Percentiles rank a stretch among this genome's conserved stretches.
phyloP scores from a whole-genome alignment of 2,113 vertebrate species.

The Baryphthengus martii region DNA sequence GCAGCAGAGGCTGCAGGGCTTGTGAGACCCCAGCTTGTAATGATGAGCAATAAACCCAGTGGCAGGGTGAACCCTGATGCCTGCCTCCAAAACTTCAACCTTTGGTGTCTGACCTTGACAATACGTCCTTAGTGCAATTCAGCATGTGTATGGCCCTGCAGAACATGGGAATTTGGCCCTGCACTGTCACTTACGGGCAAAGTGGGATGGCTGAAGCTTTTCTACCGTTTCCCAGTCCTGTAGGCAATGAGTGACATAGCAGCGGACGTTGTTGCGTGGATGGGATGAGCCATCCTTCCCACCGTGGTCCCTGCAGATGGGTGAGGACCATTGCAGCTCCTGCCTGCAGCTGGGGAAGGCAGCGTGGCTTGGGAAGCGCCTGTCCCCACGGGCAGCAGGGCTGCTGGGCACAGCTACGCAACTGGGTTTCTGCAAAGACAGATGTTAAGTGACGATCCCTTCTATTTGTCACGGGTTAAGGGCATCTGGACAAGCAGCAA shows the following conservation, averaged over 20 bases:
- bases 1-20: background rate
- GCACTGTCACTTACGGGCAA: background rate
- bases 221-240: background rate
- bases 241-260: background rate
- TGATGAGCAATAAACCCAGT: background rate
- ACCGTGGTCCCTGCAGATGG: accelerated
- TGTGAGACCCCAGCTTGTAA: background rate
- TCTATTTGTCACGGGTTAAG: background rate
- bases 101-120: background rate
- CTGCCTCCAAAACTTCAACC: background rate
- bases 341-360: background rate
- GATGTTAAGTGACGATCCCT: background rate
- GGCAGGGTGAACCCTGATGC: background rate
- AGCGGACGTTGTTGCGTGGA: background rate
- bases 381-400: background rate
- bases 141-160: background rate
- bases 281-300: background rate
- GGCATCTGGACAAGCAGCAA: background rate
- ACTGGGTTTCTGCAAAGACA: background rate
- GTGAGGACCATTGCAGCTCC: background rate
- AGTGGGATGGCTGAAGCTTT: background rate
- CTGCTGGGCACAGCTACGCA: background rate
- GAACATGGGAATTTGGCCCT: accelerated
- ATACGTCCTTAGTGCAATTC: background rate
- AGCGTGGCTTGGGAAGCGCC: accelerated